Conservation (phyloP, 2,888 invertebrate genomes). For the Clitarchus hookeri region DNA sequence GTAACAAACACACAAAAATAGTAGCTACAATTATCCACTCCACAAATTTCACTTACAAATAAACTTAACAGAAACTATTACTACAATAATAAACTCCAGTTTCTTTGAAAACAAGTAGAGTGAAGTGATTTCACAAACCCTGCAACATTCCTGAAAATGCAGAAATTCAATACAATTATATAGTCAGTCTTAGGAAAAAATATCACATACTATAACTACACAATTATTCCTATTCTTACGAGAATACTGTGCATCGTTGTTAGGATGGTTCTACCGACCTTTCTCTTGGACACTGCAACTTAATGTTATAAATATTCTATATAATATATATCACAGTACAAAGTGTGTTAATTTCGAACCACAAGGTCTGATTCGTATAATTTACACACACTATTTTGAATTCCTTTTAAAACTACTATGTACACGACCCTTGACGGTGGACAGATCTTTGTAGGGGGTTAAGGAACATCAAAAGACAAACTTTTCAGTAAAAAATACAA, state of each 20-base stretch:
- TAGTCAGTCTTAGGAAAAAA: slow-evolving; percentile 58
- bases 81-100: background rate
- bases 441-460: slow-evolving; percentile 46
- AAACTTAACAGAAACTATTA: slow-evolving; percentile 4
- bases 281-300: slow-evolving; percentile 43
- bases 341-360: slow-evolving; percentile 42
- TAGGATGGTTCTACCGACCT: slow-evolving; percentile 43
- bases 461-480: slow-evolving; percentile 43
- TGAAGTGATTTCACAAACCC: slow-evolving; percentile 44
- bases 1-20: slow-evolving; percentile 39
- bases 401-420: slow-evolving; percentile 43
- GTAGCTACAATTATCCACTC: slow-evolving; percentile 19
- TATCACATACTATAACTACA: slow-evolving; percentile 54
- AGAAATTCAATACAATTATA: slow-evolving; percentile 40
- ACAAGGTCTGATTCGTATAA: slow-evolving; percentile 29
- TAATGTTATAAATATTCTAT: slow-evolving; percentile 49
- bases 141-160: slow-evolving; percentile 28
- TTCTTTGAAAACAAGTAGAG: background rate
- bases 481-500: slow-evolving; percentile 37
- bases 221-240: slow-evolving; percentile 40
- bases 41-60: background rate
- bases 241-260: slow-evolving; percentile 44
- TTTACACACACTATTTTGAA: slow-evolving; percentile 44
- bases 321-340: slow-evolving; percentile 58
- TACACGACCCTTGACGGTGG: slow-evolving; percentile 48